phyloP scores from a whole-genome alignment of 2,113 vertebrate species.

The Peromyscus polionotus region DNA sequence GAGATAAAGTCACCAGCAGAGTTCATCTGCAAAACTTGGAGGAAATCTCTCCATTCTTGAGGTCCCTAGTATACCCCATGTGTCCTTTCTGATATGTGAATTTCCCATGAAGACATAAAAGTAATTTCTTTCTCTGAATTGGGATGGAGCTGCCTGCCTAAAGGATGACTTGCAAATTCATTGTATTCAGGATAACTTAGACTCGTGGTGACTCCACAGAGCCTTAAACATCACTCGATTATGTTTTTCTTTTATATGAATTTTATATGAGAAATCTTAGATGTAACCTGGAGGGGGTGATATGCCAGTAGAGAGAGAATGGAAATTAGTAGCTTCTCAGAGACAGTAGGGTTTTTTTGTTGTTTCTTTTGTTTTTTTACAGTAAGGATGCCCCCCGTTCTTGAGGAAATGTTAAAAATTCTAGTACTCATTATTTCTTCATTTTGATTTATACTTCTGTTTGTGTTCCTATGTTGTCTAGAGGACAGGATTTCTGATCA shows the following conservation, averaged over 20 bases:
- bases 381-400: background rate
- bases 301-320: background rate
- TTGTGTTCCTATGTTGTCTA: background rate
- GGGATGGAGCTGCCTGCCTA: background rate
- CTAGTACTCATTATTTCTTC: background rate
- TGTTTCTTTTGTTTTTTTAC: background rate
- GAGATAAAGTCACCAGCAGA: background rate
- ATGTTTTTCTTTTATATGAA: background rate
- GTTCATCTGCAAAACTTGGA: background rate
- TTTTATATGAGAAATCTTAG: background rate
- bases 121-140: background rate
- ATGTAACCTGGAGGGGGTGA: background rate
- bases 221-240: background rate
- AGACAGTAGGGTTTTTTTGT: background rate
- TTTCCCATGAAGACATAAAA: background rate
- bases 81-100: background rate
- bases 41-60: background rate
- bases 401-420: background rate
- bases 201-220: background rate
- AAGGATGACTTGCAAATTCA: background rate
- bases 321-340: background rate
- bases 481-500: background rate
- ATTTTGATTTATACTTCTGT: background rate
- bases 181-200: background rate
- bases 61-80: background rate